Evolutionary conservation across 2,888 invertebrate genomes (phyloP), one percentile per base, ranked within the genome.

Genomic region (Luperina nickerlii): DNA sequence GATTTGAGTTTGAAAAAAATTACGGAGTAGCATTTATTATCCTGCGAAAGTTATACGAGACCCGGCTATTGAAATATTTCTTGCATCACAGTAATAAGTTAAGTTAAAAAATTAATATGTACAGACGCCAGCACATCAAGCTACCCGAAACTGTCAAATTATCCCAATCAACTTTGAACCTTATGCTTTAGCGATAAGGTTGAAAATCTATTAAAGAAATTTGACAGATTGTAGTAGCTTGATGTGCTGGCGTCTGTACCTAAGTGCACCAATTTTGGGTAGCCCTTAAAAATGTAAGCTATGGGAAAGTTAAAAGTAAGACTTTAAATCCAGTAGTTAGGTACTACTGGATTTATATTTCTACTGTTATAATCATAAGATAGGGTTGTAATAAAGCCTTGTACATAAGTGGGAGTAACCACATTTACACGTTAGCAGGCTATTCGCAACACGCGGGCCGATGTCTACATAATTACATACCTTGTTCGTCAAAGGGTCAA

Each of bases 1-100:
- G 87, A 83, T 76, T 87, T 38, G 51, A 79, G 77, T 83, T 82
- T 69, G 4, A 73, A 80, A 78, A 86, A 79, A 77, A 68, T 9
- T 57, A 66, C 27, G n/a, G 9, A 54, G 48, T 7, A 6, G 67
- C 67, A 66, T 38, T 38, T 27, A n/a, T 57, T 48, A 80, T 75
- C 42, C 70, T 32, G 20, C 3, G 13, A 0, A 80, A 72, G 27
- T 48, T 72, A 57, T 20, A 27, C 13, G 0, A 73, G 4, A 67
- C 2, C 20, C 27, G 42, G 18, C 7, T 27, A 27, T 38, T 57
- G 8, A 24, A 8, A 15, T 32, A 32, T 51, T 62, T 45, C 7
- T 51, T 42, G 32, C 0, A 18, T 3, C 11, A 27, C 13, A 57
- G 5, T 9, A 0, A 24, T 20, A 51, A 42, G 24, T 65, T 27